Evolutionary conservation across 2,797 vertebrate species (phyloP), one percentile per base, ranked within the genome.

Genomic region (Halcyon chelicuti): DNA sequence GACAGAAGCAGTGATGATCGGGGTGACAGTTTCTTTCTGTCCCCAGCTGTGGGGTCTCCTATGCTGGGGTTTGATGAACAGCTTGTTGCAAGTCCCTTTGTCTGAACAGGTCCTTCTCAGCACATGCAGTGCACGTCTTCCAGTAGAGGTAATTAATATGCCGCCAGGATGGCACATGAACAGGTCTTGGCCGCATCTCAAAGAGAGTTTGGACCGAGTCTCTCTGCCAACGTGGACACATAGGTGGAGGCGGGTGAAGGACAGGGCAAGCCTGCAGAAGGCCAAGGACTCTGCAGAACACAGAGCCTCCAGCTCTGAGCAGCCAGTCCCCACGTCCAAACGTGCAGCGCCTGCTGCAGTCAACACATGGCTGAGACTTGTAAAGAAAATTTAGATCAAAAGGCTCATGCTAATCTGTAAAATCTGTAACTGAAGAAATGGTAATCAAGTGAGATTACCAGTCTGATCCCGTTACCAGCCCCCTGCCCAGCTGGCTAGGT

Each of bases 291-390:
- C n/a, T 33, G 46, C 66, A 33, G 33, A 55, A 57, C 52, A 31
- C 0, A 1, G 66, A 72, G 42, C 15, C 39, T 57, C 39, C 54
- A 62, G 40, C 77, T 54, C 39, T 0, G 0, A 60, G 67, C 81
- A 42, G 40, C 28, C 5, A 0, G 2, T n/a, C 46, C 44, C 58
- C 1, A 2, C 2, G 26, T 33, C 65, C 75, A 21, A 70, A 22
- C 4, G 2, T 0, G 0, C 51, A n/a, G 54, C 0, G 1, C 46
- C 66, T 54, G 65, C 73, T 78, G 86, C 67, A 20, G 29, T 9
- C 83, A 73, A 44, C 65, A 12, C 47, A 1, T 6, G 35, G 62
- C 71, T 2, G 15, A 67, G 67, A 12, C 29, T 16, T 4, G 60
- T 18, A 3, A 12, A 29, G 60, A 58, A 29, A 79, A 22, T 11